Base-by-base conservation (phyloP, 2,888 invertebrate species). In the Polietes domitor region DNA sequence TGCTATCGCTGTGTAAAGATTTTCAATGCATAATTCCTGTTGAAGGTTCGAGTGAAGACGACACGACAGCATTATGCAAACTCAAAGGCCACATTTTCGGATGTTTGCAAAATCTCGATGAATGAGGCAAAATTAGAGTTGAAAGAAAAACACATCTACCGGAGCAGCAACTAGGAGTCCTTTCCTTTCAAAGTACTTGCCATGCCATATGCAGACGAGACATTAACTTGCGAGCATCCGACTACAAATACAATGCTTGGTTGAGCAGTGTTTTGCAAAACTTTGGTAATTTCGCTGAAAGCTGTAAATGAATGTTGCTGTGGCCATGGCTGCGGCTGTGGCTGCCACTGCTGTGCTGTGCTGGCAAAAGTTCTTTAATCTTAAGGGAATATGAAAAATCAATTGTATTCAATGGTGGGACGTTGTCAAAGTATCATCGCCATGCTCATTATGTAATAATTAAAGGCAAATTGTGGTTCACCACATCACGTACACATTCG, bases 391-490 rank as follows among this genome's bases (percentile, higher is more conserved):
- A 43, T 53, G 47, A 7, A 68, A 73, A 77, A 74, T 81, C 72
- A 68, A 15, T 50, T 24, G 47, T 21, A 50, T 43, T 50, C 43
- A 26, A 28, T 10, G 28, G 12, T 6, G 21, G 28, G 70, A 3
- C 32, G 65, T 19, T 65, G 71, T 74, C 74, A 74, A 73, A 77
- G 47, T 77, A 77, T 77, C 76, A 71, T 74, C 77, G 73, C 68
- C 43, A 70, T 53, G 43, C 61, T 74, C 74, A 83, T 83, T 80
- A 77, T 74, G 63, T 80, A 71, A 71, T 74, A 80, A 80, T 83
- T 77, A 80, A 83, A 80, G 71, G 78, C 1, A 19, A 63, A 80
- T 77, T 80, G 79, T 73, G 80, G 76, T 53, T n/a, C 19, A 24
- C 77, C 80, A 70, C 63, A 80, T 53, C 80, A 83, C 76, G 77